These are phyloP conservation scores for Ctenicera cuprea DNA, from an alignment of 2,888 invertebrate genomes.

Conservation along the genomic window DNA sequence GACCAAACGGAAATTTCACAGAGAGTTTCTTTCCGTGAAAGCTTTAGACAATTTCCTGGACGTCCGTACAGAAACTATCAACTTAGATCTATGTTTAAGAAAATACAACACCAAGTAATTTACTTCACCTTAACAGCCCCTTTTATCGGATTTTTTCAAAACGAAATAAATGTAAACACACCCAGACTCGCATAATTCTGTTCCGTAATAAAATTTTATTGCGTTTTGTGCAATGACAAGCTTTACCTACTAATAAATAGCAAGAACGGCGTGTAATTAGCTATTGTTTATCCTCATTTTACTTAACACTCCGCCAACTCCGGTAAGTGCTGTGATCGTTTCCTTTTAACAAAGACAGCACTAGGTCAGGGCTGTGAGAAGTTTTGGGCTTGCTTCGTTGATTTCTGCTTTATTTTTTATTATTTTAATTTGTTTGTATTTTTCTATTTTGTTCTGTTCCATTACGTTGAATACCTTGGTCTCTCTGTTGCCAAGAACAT, in stretches of 20 bases:
- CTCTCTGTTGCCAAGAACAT: neutral
- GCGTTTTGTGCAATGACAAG: neutral
- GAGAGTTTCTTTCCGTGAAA: no score
- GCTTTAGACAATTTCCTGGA: no score
- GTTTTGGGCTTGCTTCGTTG: slow-evolving; percentile 10
- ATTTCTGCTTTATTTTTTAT: slow-evolving; percentile 16
- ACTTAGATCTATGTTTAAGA: no score
- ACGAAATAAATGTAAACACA: no score
- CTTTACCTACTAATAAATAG: slow-evolving; percentile 22
- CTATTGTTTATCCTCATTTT: slow-evolving; percentile 31
- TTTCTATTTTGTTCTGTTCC: neutral
- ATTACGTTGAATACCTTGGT: neutral
- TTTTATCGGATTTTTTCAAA: no score
- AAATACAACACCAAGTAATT: no score
- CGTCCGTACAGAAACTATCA: no score
- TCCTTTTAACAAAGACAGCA: slow-evolving; percentile 31
- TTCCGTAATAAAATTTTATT: neutral
- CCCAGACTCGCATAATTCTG: no score
- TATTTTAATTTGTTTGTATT: neutral
- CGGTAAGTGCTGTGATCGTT: slow-evolving; percentile 21
- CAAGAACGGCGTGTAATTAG: slow-evolving; percentile 29
- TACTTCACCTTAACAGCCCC: no score
- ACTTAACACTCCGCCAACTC: slow-evolving; percentile 38
- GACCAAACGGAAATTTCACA: no score
- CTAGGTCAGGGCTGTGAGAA: slow-evolving; percentile 47